phyloP scores from a whole-genome alignment of 2,797 vertebrate genomes.

The Bovichtus diacanthus region DNA sequence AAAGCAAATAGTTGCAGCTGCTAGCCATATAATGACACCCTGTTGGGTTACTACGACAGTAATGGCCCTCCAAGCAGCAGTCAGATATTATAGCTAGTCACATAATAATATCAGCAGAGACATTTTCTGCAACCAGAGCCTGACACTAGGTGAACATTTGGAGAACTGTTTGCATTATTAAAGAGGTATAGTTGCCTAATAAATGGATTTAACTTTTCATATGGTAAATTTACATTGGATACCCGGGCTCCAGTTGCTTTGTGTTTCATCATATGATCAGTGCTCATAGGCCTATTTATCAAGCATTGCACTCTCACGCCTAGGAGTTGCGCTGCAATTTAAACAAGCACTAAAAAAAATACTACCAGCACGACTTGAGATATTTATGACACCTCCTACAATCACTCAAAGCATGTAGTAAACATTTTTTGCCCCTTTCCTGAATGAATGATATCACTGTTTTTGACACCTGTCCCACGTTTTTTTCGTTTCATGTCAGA shows the following conservation, averaged over 20 bases:
- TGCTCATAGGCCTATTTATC: conserved; percentile 15
- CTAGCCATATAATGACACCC: conserved; percentile 75
- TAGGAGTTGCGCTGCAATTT: conserved; percentile 1
- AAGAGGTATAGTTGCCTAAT: conserved; percentile 32
- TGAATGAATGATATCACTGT: background rate
- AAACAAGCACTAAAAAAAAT: conserved; percentile 20
- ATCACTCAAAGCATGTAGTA: background rate
- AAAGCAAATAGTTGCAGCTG: conserved; percentile 71
- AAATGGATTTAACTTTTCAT: conserved; percentile 40
- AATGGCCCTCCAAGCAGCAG: conserved; percentile 69
- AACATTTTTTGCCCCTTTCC: conserved; percentile 7
- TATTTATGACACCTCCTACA: conserved; percentile 24
- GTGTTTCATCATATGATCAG: conserved; percentile 56
- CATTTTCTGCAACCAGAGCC: conserved; percentile 42
- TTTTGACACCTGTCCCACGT: background rate
- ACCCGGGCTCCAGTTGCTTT: conserved; percentile 38
- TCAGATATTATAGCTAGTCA: conserved; percentile 63
- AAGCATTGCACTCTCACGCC: conserved; percentile 12
- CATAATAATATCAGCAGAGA: conserved; percentile 56
- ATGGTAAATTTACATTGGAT: conserved; percentile 23
- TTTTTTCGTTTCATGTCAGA: background rate
- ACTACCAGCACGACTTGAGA: background rate
- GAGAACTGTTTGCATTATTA: conserved; percentile 59
- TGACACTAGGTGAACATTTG: conserved; percentile 47
- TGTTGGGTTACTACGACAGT: conserved; percentile 68